A percentile compares a stretch with the other conserved stretches of the same genome.
phyloP scores from a whole-genome alignment of 2,797 vertebrate genomes.

The Rhinatrema bivittatum region DNA sequence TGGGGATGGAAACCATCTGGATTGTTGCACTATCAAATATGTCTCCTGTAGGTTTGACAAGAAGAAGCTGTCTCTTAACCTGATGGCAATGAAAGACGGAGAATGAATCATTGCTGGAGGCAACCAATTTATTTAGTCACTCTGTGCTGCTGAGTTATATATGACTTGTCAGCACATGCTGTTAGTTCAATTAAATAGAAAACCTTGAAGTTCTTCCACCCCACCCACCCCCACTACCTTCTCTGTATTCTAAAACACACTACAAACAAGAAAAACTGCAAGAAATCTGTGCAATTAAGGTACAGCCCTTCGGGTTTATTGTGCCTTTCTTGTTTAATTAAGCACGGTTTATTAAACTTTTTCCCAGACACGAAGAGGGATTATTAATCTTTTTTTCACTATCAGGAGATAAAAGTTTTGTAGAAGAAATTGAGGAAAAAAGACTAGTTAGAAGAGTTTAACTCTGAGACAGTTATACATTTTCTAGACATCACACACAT shows the following conservation, averaged over 20 bases:
- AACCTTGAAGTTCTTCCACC: conserved; percentile 40
- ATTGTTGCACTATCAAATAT: conserved; percentile 40
- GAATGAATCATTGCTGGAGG: conserved; percentile 70
- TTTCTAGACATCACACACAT: no score
- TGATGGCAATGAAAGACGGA: conserved; percentile 71
- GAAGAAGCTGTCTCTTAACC: conserved; percentile 53
- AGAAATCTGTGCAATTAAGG: conserved; percentile 30
- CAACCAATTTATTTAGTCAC: conserved; percentile 83
- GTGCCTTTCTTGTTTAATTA: conserved; percentile 34
- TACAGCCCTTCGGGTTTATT: conserved; percentile 30
- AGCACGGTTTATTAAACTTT: conserved; percentile 33
- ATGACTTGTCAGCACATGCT: conserved; percentile 76
- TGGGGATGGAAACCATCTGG: conserved; percentile 24
- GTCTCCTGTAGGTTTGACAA: conserved; percentile 44
- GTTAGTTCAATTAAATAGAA: conserved; percentile 79
- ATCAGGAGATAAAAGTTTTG: conserved; percentile 32
- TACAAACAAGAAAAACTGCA: conserved; percentile 37
- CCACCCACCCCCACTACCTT: conserved; percentile 3
- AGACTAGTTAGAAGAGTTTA: no score
- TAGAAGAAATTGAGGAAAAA: conserved; percentile 14
- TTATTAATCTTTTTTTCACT: conserved; percentile 34
- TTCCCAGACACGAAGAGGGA: conserved; percentile 21
- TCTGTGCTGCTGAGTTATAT: conserved; percentile 73
- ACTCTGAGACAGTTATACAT: no score
- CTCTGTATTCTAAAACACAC: conserved; percentile 24